These are phyloP conservation scores for Vidua macroura DNA, from an alignment of 2,113 vertebrate genomes.

Conservation along the genomic window DNA sequence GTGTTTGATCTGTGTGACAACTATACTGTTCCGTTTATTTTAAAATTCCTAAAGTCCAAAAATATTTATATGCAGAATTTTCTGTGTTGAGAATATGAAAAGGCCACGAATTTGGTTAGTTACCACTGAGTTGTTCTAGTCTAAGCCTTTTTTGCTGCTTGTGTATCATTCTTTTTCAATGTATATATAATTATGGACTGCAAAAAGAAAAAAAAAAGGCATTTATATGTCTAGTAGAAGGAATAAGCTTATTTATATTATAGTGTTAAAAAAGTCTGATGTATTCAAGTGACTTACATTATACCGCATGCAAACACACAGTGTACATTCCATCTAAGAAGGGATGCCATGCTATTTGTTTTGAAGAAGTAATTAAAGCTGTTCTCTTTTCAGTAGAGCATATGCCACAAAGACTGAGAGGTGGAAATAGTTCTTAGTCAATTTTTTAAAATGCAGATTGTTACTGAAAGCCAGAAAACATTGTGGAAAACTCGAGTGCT, in stretches of 20 bases:
- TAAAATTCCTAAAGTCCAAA: conserved; percentile 60
- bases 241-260: conserved; percentile 76
- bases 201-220: conserved; percentile 49
- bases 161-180: conserved; percentile 63
- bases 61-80: conserved; percentile 65
- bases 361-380: background rate
- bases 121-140: conserved; percentile 76
- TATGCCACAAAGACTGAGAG: background rate
- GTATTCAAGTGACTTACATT: conserved; percentile 67
- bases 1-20: conserved; percentile 57
- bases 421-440: background rate
- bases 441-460: background rate
- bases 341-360: conserved; percentile 46
- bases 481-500: background rate
- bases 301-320: conserved; percentile 61
- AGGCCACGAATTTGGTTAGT: conserved; percentile 55
- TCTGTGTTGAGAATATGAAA: conserved; percentile 53
- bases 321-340: conserved; percentile 42
- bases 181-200: conserved; percentile 72
- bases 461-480: background rate
- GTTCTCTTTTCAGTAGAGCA: background rate
- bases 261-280: conserved; percentile 59
- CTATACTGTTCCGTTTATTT: conserved; percentile 60
- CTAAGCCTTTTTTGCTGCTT: conserved; percentile 70
- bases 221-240: conserved; percentile 71